Base-by-base conservation (phyloP, 2,888 invertebrate species). In the Tipula vernalis region DNA sequence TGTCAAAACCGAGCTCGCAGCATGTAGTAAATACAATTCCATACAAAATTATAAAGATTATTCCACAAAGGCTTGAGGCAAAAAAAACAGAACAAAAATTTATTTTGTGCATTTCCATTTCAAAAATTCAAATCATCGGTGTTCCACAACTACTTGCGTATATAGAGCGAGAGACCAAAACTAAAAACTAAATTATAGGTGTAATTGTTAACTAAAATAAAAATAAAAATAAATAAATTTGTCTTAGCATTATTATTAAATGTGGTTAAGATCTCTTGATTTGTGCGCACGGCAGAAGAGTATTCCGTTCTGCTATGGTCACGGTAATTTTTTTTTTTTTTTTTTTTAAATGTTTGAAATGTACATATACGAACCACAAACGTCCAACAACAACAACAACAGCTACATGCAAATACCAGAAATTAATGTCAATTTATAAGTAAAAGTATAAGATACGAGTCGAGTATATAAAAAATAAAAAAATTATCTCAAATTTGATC, bases 341-440 rank as follows among this genome's bases (percentile, higher is more conserved):
- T 39, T 6, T 0, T 39, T 39, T 39, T 39, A 28, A 28, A 71
- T 71, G 28, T 71, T 71, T 71, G 71, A 71, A 51, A 51, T 51
- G 51, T 15, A 51, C 51, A 51, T 51, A 15, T 15, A 51, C 51
- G 15, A 51, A 15, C 51, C 51, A 51, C 51, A 28, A 71, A 18
- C 28, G 10, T 71, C 71, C 39, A 28, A 28, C 28, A 28, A 28
- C 71, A 71, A 71, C 71, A 71, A 71, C 28, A 71, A 71, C 71
- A 71, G 71, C 28, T 28, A 28, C 28, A 28, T 28, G 28, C 28
- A 28, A 28, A 71, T 28, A 18, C 71, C 71, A 71, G 8, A 8
- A 71, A 71, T 71, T 71, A 71, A 71, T 71, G 71, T 71, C 71
- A 71, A 71, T 71, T 71, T 71, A 71, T 71, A 71, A 71, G 71